These are phyloP conservation scores for Deilephila elpenor DNA, from an alignment of 2,888 invertebrate genomes.

Conservation along the genomic window DNA sequence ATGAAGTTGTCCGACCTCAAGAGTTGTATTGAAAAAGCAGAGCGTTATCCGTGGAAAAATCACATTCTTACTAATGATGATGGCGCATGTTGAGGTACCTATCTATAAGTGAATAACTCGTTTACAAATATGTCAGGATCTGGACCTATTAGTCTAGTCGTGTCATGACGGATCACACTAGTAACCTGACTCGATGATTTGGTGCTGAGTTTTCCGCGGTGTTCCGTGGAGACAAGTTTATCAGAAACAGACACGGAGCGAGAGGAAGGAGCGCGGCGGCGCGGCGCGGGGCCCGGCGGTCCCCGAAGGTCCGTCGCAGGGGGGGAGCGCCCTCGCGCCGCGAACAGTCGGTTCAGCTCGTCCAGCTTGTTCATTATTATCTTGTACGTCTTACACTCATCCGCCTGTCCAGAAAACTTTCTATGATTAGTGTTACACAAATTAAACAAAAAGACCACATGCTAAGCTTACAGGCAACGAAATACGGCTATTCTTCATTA, in stretches of 20 bases:
- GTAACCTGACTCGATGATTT: not conserved
- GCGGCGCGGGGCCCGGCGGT: conserved; percentile 28
- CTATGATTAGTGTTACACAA: too few relatives aligned
- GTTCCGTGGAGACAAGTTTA: conserved; percentile 66
- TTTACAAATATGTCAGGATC: too few relatives aligned
- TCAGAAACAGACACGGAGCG: conserved; percentile 63
- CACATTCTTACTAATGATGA: too few relatives aligned
- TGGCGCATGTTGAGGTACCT: too few relatives aligned
- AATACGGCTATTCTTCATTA: conserved; percentile 34
- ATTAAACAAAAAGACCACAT: too few relatives aligned
- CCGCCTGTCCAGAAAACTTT: conserved; percentile 47
- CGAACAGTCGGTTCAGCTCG: conserved; percentile 65
- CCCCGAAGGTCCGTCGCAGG: conserved; percentile 31
- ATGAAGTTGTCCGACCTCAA: too few relatives aligned
- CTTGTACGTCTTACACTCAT: conserved; percentile 75
- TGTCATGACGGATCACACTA: not conserved
- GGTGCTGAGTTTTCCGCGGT: conserved; percentile 29
- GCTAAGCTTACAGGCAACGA: not conserved
- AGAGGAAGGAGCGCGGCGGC: conserved; percentile 37
- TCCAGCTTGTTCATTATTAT: conserved; percentile 76
- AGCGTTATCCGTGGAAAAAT: too few relatives aligned
- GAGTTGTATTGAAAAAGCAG: too few relatives aligned
- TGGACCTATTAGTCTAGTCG: not conserved
- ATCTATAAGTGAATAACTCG: too few relatives aligned
- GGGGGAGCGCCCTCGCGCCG: conserved; percentile 42